Percentiles rank a stretch among this genome's conserved stretches.
Evolutionary conservation across 2,888 invertebrate species (phyloP).

Genomic region (Ichneumoninae sp.): DNA sequence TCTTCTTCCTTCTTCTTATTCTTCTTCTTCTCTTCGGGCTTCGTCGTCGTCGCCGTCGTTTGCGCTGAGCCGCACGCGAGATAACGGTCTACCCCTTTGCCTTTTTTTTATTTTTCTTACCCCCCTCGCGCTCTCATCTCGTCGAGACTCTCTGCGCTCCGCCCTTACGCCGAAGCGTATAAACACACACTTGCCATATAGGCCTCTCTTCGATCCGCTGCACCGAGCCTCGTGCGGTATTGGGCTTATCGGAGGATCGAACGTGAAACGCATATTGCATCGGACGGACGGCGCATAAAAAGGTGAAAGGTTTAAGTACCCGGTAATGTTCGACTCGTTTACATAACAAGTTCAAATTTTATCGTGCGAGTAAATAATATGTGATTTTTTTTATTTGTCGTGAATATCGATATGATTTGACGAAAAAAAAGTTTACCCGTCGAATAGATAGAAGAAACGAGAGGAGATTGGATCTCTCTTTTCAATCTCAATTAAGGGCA

Average conservation of each 20-base stretch:
- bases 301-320: conserved; percentile 8
- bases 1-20: conserved; percentile 51
- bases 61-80: conserved; percentile 43
- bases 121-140: conserved; percentile 9
- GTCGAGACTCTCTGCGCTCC: conserved; percentile 52
- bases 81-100: conserved; percentile 58
- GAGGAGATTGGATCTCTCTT: no score
- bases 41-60: conserved; percentile 38
- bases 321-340: conserved; percentile 5
- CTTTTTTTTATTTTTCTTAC: conserved; percentile 18
- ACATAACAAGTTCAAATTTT: conserved; percentile 10
- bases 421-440: background rate
- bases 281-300: background rate
- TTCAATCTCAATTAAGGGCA: no score
- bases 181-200: conserved; percentile 36
- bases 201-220: conserved; percentile 13
- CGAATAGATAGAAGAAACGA: no score
- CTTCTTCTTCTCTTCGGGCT: conserved; percentile 53
- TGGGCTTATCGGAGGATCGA: conserved; percentile 1
- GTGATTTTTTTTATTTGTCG: background rate
- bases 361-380: background rate
- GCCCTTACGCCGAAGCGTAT: conserved; percentile 62
- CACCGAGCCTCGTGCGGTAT: background rate
- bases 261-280: conserved; percentile 18
- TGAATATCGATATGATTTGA: background rate